These are phyloP conservation scores for Diploscapter pachys DNA, from an alignment of 1,140 invertebrate species.

Conservation along the genomic window DNA sequence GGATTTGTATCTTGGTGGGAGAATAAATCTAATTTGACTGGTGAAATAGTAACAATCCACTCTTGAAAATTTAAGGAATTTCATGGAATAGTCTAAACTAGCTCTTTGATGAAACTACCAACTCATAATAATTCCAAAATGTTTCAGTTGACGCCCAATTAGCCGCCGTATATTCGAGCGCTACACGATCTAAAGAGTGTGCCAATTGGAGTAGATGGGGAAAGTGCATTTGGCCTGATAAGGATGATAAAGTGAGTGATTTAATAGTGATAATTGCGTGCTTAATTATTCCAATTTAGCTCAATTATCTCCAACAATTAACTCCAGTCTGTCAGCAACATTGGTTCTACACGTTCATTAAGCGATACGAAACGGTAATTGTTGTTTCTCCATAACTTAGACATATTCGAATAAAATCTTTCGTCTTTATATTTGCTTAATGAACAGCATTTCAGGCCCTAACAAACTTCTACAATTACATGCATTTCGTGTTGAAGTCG, in stretches of 20 bases:
- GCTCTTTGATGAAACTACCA: too few species aligned
- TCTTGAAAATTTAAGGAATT: too few species aligned
- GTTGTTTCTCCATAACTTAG: neutral
- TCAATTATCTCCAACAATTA: slow-evolving; percentile 49
- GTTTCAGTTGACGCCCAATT: slow-evolving; percentile 35
- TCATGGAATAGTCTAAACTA: too few species aligned
- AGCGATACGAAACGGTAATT: slow-evolving; percentile 39
- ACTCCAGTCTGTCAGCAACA: slow-evolving; percentile 52
- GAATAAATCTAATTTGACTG: too few species aligned
- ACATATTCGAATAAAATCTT: too few species aligned
- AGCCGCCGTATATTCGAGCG: slow-evolving; percentile 57
- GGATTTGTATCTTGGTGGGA: too few species aligned
- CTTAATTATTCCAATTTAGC: slow-evolving; percentile 24
- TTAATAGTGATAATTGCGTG: neutral
- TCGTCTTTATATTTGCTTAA: too few species aligned
- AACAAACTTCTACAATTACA: slow-evolving; percentile 53
- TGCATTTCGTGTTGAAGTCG: slow-evolving; percentile 42
- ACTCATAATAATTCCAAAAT: too few species aligned
- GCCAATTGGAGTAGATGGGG: slow-evolving; percentile 53
- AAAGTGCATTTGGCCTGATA: slow-evolving; percentile 53
- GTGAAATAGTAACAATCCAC: too few species aligned
- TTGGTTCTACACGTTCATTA: slow-evolving; percentile 57
- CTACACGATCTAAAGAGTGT: slow-evolving; percentile 44
- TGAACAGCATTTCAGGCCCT: slow-evolving; percentile 31
- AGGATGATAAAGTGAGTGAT: slow-evolving; percentile 32